These are phyloP conservation scores for Lasiommata megera DNA, from an alignment of 2,888 invertebrate species.

Conservation along the genomic window DNA sequence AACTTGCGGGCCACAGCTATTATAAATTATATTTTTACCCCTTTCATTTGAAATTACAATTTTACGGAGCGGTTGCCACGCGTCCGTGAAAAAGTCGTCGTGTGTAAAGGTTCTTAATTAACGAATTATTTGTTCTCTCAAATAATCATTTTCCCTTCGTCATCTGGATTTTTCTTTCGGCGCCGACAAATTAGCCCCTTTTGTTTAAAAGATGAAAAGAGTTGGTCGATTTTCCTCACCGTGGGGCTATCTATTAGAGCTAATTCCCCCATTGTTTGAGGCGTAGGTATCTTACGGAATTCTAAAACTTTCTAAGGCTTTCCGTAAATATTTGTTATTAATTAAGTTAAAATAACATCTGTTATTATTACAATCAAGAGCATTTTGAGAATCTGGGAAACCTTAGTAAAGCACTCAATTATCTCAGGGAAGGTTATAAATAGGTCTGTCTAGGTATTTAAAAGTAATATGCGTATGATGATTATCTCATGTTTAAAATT, in stretches of 20 bases:
- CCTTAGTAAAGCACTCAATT: too few relatives aligned
- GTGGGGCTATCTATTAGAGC: slow-evolving; percentile 13
- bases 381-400: too few relatives aligned
- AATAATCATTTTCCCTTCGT: slow-evolving; percentile 26
- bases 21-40: too few relatives aligned
- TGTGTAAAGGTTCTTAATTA: slow-evolving; percentile 14
- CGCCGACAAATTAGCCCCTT: slow-evolving; percentile 26
- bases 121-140: slow-evolving; percentile 21
- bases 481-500: too few relatives aligned
- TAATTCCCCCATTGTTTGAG: slow-evolving; percentile 12
- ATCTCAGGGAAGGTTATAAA: too few relatives aligned
- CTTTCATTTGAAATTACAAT: too few relatives aligned
- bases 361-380: too few relatives aligned
- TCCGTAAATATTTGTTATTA: neutral
- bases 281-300: slow-evolving; percentile 7
- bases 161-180: slow-evolving; percentile 25
- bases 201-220: slow-evolving; percentile 32
- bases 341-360: too few relatives aligned
- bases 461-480: too few relatives aligned
- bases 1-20: too few relatives aligned
- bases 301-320: slow-evolving; percentile 6
- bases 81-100: neutral
- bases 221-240: slow-evolving; percentile 20
- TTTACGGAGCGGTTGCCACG: too few relatives aligned
- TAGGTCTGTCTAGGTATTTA: too few relatives aligned